phyloP scores from a whole-genome alignment of 2,888 invertebrate genomes.

The Pollenia labialis region DNA sequence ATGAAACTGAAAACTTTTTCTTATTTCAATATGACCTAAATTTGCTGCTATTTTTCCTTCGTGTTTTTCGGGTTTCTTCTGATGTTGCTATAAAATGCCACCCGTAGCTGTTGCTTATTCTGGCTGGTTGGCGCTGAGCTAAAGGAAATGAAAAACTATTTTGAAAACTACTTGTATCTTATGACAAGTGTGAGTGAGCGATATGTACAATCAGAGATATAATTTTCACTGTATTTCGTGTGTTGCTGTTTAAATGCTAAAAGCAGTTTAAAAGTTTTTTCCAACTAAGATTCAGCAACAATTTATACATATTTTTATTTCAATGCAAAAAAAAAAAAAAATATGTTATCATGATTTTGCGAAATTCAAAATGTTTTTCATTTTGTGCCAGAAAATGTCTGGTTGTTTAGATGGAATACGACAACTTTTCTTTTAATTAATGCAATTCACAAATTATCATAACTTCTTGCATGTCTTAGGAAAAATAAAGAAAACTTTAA shows the following conservation, averaged over 20 bases:
- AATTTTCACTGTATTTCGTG: slow-evolving; percentile 2
- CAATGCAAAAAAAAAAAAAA: not conserved
- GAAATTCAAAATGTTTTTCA: slow-evolving; percentile 28
- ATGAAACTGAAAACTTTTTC: slow-evolving; percentile 6
- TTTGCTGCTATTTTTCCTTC: slow-evolving; percentile 46
- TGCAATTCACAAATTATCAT: slow-evolving; percentile 43
- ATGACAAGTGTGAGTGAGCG: slow-evolving; percentile 60
- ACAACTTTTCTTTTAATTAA: slow-evolving; percentile 25
- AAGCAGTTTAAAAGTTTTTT: slow-evolving; percentile 36
- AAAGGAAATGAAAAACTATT: slow-evolving; percentile 67
- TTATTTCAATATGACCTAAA: slow-evolving; percentile 50
- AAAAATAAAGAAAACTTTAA: not conserved
- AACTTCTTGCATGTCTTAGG: not conserved
- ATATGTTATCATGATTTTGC: slow-evolving; percentile 31
- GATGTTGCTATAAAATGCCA: not conserved
- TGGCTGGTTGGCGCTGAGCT: slow-evolving; percentile 3
- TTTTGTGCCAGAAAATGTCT: slow-evolving; percentile 17
- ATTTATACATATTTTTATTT: not conserved
- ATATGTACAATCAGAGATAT: slow-evolving; percentile 14
- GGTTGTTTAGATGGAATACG: slow-evolving; percentile 7
- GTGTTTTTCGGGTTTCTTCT: slow-evolving; percentile 30
- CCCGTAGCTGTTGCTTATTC: not conserved
- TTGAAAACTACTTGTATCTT: slow-evolving; percentile 64
- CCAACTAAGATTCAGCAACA: slow-evolving; percentile 10
- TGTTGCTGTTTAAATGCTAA: slow-evolving; percentile 32